phyloP scores from a whole-genome alignment of 2,888 invertebrate genomes.

The Apantesis nais region DNA sequence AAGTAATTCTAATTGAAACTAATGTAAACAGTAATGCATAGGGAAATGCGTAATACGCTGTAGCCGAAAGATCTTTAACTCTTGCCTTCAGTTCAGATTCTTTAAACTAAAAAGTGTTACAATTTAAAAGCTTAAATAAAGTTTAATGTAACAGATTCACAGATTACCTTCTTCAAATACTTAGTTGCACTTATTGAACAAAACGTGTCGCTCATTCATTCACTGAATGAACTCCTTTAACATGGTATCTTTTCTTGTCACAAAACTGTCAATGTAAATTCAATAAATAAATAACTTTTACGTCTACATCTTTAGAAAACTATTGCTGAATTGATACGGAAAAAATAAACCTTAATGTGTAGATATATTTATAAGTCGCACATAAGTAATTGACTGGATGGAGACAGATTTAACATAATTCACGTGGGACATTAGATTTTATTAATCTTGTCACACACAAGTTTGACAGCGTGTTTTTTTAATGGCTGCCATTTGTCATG shows the following conservation, averaged over 20 bases:
- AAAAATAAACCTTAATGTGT: slow-evolving; percentile 35
- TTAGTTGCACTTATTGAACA: slow-evolving; percentile 25
- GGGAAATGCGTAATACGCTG: too few relatives aligned
- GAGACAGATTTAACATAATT: slow-evolving; percentile 36
- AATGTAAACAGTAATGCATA: too few relatives aligned
- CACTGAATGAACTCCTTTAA: slow-evolving; percentile 25
- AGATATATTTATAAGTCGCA: slow-evolving; percentile 30
- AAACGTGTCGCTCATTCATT: slow-evolving; percentile 41
- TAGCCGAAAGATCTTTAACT: too few relatives aligned
- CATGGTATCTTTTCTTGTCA: slow-evolving; percentile 39
- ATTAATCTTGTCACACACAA: slow-evolving; percentile 44
- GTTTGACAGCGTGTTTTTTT: slow-evolving; percentile 41
- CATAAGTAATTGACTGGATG: slow-evolving; percentile 29
- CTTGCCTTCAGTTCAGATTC: too few relatives aligned
- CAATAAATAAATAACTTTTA: slow-evolving; percentile 31
- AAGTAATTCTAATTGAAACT: too few relatives aligned
- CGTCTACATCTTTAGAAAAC: slow-evolving; percentile 21
- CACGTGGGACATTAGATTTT: slow-evolving; percentile 35
- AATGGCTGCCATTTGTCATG: slow-evolving; percentile 39
- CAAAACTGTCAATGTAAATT: slow-evolving; percentile 41
- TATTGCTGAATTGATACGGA: slow-evolving; percentile 24
- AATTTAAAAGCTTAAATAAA: too few relatives aligned
- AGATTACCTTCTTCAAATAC: too few relatives aligned
- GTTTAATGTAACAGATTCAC: too few relatives aligned
- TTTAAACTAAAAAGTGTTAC: too few relatives aligned